A percentile compares a stretch with the other conserved stretches of the same genome.
phyloP scores from a whole-genome alignment of 1,140 invertebrate species.

The Drosophila bocki region DNA sequence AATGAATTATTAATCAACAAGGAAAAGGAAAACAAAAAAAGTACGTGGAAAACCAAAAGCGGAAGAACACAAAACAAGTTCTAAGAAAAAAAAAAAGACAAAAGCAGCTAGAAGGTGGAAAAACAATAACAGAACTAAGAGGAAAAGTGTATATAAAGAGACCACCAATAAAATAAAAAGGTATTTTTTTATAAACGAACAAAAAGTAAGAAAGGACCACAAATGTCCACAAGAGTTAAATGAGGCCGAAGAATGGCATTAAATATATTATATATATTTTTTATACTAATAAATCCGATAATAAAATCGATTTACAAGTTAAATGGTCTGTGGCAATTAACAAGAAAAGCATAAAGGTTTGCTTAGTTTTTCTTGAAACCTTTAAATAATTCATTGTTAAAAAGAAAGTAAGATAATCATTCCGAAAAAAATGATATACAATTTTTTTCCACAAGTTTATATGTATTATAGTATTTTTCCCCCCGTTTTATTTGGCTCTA shows the following conservation, averaged over 20 bases:
- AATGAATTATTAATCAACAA: conserved; percentile 76
- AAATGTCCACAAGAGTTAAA: conserved; percentile 6
- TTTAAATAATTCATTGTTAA: neutral
- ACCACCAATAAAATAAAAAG: conserved; percentile 46
- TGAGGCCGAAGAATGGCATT: neutral
- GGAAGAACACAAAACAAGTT: conserved; percentile 5
- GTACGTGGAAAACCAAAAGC: conserved; percentile 20
- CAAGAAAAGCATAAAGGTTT: neutral
- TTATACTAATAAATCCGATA: neutral
- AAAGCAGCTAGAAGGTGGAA: neutral
- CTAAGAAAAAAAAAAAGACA: neutral
- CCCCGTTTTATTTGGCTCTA: neutral
- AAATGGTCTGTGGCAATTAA: neutral
- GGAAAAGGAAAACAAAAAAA: conserved; percentile 8
- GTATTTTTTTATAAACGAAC: conserved; percentile 2
- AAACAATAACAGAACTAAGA: conserved; percentile 15
- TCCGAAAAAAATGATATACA: rapidly evolving
- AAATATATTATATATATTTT: neutral
- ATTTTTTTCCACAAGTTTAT: neutral
- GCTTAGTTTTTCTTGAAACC: neutral
- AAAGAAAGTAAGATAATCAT: neutral
- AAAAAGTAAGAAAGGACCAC: conserved; percentile 9
- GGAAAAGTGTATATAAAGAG: conserved; percentile 11
- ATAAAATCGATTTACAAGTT: neutral
- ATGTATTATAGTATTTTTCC: neutral